Base-by-base conservation (phyloP, 2,797 vertebrate species). In the Notolepis coatsorum region DNA sequence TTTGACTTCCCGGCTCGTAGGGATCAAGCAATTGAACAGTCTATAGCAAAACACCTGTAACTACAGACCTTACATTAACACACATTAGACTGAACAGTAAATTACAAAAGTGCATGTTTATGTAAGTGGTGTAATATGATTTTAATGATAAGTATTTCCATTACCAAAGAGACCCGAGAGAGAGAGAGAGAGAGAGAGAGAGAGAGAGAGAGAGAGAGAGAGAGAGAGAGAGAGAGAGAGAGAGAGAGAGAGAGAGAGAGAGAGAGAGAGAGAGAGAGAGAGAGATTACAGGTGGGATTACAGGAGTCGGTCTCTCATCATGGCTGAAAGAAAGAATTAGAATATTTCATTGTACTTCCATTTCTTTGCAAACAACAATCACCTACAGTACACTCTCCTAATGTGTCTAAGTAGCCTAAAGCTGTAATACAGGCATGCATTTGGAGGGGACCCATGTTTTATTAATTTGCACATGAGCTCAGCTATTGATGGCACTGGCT, bases 381-480 rank as follows among this genome's bases (percentile, higher is more conserved):
- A 66, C 75, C 80, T 59, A 82, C 71, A 73, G 72, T 79, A n/a
- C 68, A 72, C 56, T 65, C 73, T 58, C 78, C 75, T 71, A 82
- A 75, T 81, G 77, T 65, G 60, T 78, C 86, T 88, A 75, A 84
- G 81, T 84, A 87, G 84, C 85, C 84, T 68, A 72, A 56, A 86
- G 85, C 82, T 82, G 78, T 64, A 86, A 88, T 73, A 69, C 75
- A 66, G 79, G 71, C 81, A 74, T 75, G 79, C 86, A 84, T 88
- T 81, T 81, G 81, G 84, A 82, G 75, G 81, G 55, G 76, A 77
- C 69, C 84, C 80, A 93, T 92, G 89, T 92, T 92, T 93, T 91
- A 92, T 93, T 93, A 89, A 93, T 93, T 89, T 90, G 89, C 75
- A 89, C 89, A 93, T 93, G 92, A 92, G 91, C 91, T 92, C 89